Base-by-base conservation (phyloP, 2,113 vertebrate genomes). In the Apteryx mantelli region DNA sequence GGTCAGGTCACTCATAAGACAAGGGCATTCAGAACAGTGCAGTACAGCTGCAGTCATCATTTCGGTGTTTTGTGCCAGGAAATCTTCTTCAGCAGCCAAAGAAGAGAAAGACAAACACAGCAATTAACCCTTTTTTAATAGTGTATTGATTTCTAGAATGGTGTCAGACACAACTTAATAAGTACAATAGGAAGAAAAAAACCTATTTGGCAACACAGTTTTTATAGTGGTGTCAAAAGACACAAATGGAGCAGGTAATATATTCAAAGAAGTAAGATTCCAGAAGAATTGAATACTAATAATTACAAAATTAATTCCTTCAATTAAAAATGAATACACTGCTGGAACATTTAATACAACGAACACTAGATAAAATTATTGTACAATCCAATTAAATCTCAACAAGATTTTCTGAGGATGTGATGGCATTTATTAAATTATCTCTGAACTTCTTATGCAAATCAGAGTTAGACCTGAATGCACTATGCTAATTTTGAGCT, bases 371-470 rank as follows among this genome's bases (percentile, higher is more conserved):
- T 89, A 93, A 91, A 96, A 97, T 95, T 94, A 96, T 84, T 95
- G 86, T 96, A 89, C 75, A 91, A 75, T 94, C 82, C 92, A 97
- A 93, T 98, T 97, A 96, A 89, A 97, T 93, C 78, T 97, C 92
- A 93, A 63, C 86, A 95, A 95, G 91, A 86, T 97, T 97, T 94
- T 58, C 70, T 71, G 55, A 96, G 76, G 63, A 66, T 92, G 81
- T 69, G 70, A 86, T 60, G 52, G 50, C 91, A 84, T 93, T 97
- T 94, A 96, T 70, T 96, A 94, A 97, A 96, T 95, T 96, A 88
- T 94, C 81, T 94, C 84, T 76, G 79, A 95, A 95, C 36, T 77
- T 82, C 68, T 94, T 94, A 91, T 82, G 82, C 63, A 97, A 96
- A 96, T 92, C 44, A 52, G 52, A 61, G 34, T 20, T 40, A 92